Evolutionary conservation across 2,888 invertebrate genomes (phyloP).

Genomic region (Drosophila niveifrons): DNA sequence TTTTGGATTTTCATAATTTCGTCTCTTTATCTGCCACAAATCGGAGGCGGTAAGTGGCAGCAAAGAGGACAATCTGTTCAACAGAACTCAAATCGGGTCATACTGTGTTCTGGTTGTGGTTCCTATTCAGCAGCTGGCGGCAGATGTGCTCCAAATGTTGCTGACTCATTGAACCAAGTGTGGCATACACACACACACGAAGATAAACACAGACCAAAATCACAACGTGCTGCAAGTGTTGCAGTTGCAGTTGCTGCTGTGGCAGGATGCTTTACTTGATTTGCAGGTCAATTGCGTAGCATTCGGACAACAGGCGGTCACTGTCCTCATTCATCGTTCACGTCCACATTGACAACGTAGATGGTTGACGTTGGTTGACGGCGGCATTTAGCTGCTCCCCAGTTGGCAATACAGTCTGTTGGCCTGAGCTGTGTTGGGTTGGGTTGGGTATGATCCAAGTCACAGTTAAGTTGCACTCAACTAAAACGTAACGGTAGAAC

Average conservation of each 20-base stretch:
- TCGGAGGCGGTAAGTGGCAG: conserved; percentile 24
- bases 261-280: conserved; percentile 50
- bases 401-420: conserved; percentile 40
- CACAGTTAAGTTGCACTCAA: conserved; percentile 64
- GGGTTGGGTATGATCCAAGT: conserved; percentile 41
- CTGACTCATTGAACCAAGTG: conserved; percentile 39
- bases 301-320: conserved; percentile 53
- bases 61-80: conserved; percentile 19
- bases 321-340: conserved; percentile 37
- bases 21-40: conserved; percentile 21
- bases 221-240: conserved; percentile 10
- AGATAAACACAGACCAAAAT: conserved; percentile 17
- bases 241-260: conserved; percentile 17
- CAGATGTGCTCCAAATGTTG: conserved; percentile 30
- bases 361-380: not conserved
- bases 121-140: conserved; percentile 17
- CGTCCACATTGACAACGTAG: conserved; percentile 6
- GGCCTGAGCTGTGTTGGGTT: not conserved
- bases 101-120: conserved; percentile 9
- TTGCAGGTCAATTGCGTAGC: conserved; percentile 71
- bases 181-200: conserved; percentile 23
- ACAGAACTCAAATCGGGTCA: not conserved
- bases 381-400: conserved; percentile 9
- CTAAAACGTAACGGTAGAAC: conserved; percentile 66
- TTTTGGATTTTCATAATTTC: not conserved